These are phyloP conservation scores for Emydoidea blandingii DNA, from an alignment of 2,797 vertebrate genomes.

Conservation along the genomic window DNA sequence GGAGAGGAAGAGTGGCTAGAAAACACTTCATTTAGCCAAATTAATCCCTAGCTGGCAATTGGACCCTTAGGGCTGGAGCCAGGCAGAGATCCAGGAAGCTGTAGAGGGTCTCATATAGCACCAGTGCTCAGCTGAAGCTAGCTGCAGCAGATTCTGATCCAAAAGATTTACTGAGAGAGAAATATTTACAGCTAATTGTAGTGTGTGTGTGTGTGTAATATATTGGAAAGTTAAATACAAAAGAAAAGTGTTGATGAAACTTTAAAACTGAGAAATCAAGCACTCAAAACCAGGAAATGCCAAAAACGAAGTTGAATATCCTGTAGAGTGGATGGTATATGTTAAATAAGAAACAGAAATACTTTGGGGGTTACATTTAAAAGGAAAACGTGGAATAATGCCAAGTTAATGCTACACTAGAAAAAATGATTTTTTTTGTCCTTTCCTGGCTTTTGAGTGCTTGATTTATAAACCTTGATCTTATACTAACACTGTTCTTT, in stretches of 20 bases:
- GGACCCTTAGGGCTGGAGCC: background rate
- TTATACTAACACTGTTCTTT: slow-evolving; percentile 1
- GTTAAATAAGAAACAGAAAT: background rate
- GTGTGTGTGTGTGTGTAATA: background rate
- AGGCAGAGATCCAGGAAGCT: background rate
- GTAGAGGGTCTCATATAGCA: background rate
- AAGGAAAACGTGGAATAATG: background rate
- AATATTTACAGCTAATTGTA: background rate
- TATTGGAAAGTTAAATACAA: background rate
- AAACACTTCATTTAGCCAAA: rapidly evolving
- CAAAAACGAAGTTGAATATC: background rate
- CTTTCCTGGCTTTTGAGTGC: background rate
- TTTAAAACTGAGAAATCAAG: background rate
- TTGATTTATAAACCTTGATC: background rate
- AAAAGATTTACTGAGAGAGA: background rate
- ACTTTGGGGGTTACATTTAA: background rate
- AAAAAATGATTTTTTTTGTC: background rate
- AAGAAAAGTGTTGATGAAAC: background rate
- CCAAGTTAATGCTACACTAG: background rate
- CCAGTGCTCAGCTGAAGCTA: background rate
- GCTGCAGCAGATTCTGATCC: background rate
- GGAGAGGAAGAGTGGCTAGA: background rate
- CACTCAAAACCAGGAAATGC: background rate
- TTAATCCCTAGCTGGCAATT: background rate
- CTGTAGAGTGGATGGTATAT: background rate